Percentiles rank a stretch among this genome's conserved stretches.
phyloP scores from a whole-genome alignment of 2,113 vertebrate genomes.

The Dolichotis patagonum region DNA sequence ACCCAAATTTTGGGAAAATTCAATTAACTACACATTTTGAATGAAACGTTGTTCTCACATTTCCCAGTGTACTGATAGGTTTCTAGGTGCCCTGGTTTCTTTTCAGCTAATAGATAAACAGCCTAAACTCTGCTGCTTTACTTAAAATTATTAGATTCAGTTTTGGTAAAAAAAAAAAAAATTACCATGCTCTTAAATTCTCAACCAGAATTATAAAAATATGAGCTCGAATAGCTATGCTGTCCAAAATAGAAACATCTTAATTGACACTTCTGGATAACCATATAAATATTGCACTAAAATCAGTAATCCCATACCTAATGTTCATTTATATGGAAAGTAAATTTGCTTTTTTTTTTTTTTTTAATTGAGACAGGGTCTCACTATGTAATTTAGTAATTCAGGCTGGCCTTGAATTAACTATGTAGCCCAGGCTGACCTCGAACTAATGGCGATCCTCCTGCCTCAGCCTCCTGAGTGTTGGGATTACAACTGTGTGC shows the following conservation, averaged over 20 bases:
- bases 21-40: constrained; percentile 62
- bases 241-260: constrained; percentile 69
- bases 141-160: constrained; percentile 65
- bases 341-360: not conserved
- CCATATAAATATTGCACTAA: constrained; percentile 59
- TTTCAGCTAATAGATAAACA: constrained; percentile 39
- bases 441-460: not conserved
- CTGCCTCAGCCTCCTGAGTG: not conserved
- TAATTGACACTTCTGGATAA: constrained; percentile 62
- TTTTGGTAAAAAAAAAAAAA: constrained; percentile 64
- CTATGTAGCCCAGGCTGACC: not conserved
- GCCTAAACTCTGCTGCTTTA: constrained; percentile 63
- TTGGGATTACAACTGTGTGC: not conserved
- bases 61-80: constrained; percentile 39
- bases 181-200: constrained; percentile 62
- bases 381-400: not conserved
- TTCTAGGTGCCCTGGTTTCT: constrained; percentile 42
- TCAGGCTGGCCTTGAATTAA: not conserved
- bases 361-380: not conserved
- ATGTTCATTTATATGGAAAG: constrained; percentile 66
- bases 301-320: constrained; percentile 51
- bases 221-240: constrained; percentile 66
- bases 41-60: constrained; percentile 64
- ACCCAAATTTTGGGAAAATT: constrained; percentile 52
- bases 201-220: constrained; percentile 69